Evolutionary conservation across 2,797 vertebrate genomes (phyloP).

Genomic region (Acanthopagrus latus): DNA sequence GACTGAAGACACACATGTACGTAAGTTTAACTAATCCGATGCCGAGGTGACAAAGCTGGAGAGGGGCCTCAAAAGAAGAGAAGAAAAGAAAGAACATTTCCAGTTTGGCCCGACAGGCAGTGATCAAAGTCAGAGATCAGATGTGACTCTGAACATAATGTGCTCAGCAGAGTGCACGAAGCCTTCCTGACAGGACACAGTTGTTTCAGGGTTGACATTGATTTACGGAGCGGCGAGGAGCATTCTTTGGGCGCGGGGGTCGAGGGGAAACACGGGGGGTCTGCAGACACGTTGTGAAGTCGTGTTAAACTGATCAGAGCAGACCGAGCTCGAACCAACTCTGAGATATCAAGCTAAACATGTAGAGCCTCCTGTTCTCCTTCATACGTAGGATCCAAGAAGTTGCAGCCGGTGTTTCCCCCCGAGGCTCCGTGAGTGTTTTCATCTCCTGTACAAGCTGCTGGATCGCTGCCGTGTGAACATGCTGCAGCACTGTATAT

Average conservation of each 20-base stretch:
- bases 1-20: not conserved
- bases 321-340: slow-evolving; percentile 46
- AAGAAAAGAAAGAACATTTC: slow-evolving; percentile 59
- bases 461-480: slow-evolving; percentile 12
- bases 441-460: slow-evolving; percentile 47
- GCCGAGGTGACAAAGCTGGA: slow-evolving; percentile 19
- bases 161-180: slow-evolving; percentile 72
- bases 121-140: slow-evolving; percentile 78
- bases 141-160: slow-evolving; percentile 76
- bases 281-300: slow-evolving; percentile 48
- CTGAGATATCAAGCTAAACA: slow-evolving; percentile 51
- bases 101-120: slow-evolving; percentile 41
- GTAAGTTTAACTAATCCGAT: slow-evolving; percentile 47
- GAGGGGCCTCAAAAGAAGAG: slow-evolving; percentile 64
- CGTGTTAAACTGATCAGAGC: slow-evolving; percentile 64
- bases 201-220: slow-evolving; percentile 61
- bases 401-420: slow-evolving; percentile 29
- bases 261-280: slow-evolving; percentile 43
- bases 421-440: slow-evolving; percentile 60
- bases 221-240: slow-evolving; percentile 61
- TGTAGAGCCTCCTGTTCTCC: slow-evolving; percentile 43
- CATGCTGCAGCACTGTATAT: slow-evolving; percentile 4
- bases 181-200: slow-evolving; percentile 71
- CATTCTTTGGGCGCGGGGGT: slow-evolving; percentile 54
- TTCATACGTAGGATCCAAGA: slow-evolving; percentile 44